Evolutionary conservation across 2,888 invertebrate genomes (phyloP), one percentile per base, ranked within the genome.

Genomic region (Diplolepis rosae): DNA sequence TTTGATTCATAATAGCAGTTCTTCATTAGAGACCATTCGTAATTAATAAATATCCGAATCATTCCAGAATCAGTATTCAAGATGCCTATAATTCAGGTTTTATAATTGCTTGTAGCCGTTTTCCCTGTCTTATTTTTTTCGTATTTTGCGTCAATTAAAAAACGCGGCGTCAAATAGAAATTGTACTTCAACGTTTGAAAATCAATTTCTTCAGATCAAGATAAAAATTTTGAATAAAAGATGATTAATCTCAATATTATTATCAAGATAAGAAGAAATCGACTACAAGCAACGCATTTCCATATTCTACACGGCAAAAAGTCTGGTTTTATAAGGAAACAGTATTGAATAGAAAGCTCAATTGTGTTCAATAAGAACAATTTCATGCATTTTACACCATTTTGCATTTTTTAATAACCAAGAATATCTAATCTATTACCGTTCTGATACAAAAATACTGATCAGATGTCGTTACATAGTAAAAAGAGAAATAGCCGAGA

Each of bases 1-100:
- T 30, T 15, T 30, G 4, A 48, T 24, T 30, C 54, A 69, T 71
- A 52, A 51, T 69, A 68, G 68, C 69, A 73, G 73, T 66, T 71
- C 68, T 69, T 73, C 39, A n/a, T 61, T 56, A 69, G 71, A 61
- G 71, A 68, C 69, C 68, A 71, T 73, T 73, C 71, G 61, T 66
- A 69, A 18, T 30, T 5, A 18, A 61, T 35, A 61, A n/a, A 61
- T 71, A 71, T 73, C 75, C 82, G 81, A 83, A 85, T 78, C 88
- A 88, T 88, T 88, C 88, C 88, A 86, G 87, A 86, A 84, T 85
- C 88, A 88, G 88, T 88, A 88, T 88, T 88, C 77, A 83, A 77
- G 69, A 70, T 77, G 71, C 69, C 52, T 76, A 54, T 76, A 73
- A 73, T 72, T 35, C 70, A 72, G 51, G 48, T 35, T 50, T 30